Base-by-base conservation (phyloP, 2,888 invertebrate species). In the Lochmaea capreae region DNA sequence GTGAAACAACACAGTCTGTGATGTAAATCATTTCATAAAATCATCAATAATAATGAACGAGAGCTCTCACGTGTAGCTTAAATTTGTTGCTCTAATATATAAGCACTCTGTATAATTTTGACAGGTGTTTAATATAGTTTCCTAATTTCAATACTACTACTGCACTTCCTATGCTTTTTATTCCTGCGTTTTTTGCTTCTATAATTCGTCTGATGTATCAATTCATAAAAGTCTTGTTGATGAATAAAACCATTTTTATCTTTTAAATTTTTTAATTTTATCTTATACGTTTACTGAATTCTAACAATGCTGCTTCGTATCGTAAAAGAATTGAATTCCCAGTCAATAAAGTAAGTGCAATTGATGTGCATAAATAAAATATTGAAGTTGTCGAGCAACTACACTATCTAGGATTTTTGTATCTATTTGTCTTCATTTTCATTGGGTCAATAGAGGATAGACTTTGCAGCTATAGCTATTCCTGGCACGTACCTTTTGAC, bases 401-500 rank as follows among this genome's bases (percentile, higher is more conserved):
- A 46, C 63, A 63, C 42, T 14, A 73, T 43, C 62, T 67, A 74
- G 74, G 75, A 76, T 76, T 75, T 75, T 74, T 72, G 76, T 67
- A 76, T 72, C 77, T 76, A 77, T 79, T 77, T 74, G 71, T 79
- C 79, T 76, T 74, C 66, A 79, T 79, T 76, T 74, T 62, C 73
- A 63, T 39, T 65, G 72, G 77, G 76, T 77, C 77, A 75, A 75
- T 72, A 73, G 68, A 63, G 73, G 70, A 72, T 66, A 65, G 62
- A 69, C 68, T 58, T 43, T 49, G 46, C 12, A 46, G 46, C 57
- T 52, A 49, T 61, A 43, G 69, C 42, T n/a, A 78, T 78, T 75
- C 76, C 22, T 12, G 52, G 73, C 78, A 78, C 78, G 78, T 78
- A 72, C 54, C 33, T 58, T 71, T 73, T 71, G 75, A 76, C 76